phyloP scores from a whole-genome alignment of 2,888 invertebrate species.

The Amiota mariae region DNA sequence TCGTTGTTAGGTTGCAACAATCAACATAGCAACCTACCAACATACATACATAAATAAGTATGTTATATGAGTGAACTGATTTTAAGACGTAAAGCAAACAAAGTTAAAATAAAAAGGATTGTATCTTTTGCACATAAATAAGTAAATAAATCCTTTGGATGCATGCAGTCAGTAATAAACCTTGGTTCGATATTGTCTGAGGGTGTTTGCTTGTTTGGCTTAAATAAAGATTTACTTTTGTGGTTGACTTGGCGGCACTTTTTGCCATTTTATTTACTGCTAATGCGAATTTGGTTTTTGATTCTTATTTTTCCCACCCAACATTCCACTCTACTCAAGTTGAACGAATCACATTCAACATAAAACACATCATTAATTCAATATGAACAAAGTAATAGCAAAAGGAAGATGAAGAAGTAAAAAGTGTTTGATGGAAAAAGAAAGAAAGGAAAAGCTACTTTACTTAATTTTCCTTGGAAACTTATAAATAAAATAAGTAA shows the following conservation, averaged over 20 bases:
- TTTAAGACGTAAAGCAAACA: background rate
- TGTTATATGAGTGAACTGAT: too few species aligned
- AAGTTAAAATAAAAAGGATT: too few species aligned
- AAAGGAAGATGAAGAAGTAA: slow-evolving; percentile 29
- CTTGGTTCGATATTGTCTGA: slow-evolving; percentile 23
- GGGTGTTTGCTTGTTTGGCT: slow-evolving; percentile 26
- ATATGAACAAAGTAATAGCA: slow-evolving; percentile 46
- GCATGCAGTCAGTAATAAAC: background rate
- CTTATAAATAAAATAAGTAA: slow-evolving; percentile 46
- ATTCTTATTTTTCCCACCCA: slow-evolving; percentile 49
- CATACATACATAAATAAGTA: too few species aligned
- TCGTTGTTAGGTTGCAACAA: too few species aligned
- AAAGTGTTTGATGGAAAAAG: slow-evolving; percentile 16
- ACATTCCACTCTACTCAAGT: slow-evolving; percentile 6
- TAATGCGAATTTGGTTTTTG: slow-evolving; percentile 58
- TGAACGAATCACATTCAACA: slow-evolving; percentile 38
- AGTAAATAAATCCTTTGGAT: slow-evolving; percentile 18
- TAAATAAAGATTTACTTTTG: slow-evolving; percentile 39
- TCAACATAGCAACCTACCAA: too few species aligned
- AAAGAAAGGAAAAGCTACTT: slow-evolving; percentile 31
- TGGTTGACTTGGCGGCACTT: slow-evolving; percentile 61
- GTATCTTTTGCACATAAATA: too few species aligned
- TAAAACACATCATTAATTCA: slow-evolving; percentile 68
- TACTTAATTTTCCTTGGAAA: slow-evolving; percentile 34
- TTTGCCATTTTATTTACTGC: slow-evolving; percentile 66